phyloP scores from a whole-genome alignment of 2,888 invertebrate genomes.

The Dusona sp. region DNA sequence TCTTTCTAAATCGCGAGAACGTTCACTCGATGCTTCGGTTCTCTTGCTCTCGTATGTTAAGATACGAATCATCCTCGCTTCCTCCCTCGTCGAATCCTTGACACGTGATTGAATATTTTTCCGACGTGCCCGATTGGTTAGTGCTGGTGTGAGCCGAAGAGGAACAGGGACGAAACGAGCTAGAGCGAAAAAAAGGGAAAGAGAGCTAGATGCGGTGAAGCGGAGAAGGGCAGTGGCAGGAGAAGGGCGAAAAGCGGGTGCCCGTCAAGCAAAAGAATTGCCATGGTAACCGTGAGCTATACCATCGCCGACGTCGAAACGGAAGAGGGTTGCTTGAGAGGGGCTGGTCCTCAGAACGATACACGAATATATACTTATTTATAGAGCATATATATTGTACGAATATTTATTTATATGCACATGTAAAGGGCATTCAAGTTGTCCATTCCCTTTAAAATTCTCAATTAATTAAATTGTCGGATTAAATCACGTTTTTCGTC shows the following conservation, averaged over 20 bases:
- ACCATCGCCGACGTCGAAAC: slow-evolving; percentile 72
- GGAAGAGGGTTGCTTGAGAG: slow-evolving; percentile 66
- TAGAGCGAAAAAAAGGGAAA: slow-evolving; percentile 51
- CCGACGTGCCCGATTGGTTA: slow-evolving; percentile 84
- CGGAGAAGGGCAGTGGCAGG: slow-evolving; percentile 51
- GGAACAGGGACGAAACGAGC: slow-evolving; percentile 66
- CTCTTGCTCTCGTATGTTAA: slow-evolving; percentile 48
- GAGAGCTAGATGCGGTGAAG: slow-evolving; percentile 48
- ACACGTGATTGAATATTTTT: slow-evolving; percentile 85
- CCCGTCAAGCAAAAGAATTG: slow-evolving; percentile 84
- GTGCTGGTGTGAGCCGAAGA: slow-evolving; percentile 77
- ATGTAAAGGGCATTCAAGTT: background rate
- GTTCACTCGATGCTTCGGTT: slow-evolving; percentile 20
- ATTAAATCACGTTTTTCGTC: background rate
- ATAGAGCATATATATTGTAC: background rate
- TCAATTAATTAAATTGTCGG: background rate
- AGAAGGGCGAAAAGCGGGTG: slow-evolving; percentile 74
- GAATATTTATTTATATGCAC: background rate
- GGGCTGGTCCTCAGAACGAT: slow-evolving; percentile 65
- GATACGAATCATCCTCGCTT: slow-evolving; percentile 68
- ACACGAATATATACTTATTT: slow-evolving; percentile 55
- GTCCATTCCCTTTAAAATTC: background rate
- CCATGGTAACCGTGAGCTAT: slow-evolving; percentile 82
- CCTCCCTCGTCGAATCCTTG: slow-evolving; percentile 79
- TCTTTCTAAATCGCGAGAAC: slow-evolving; percentile 47